Base-by-base conservation (phyloP, 1,140 invertebrate species). In the Mamestra configurata region DNA sequence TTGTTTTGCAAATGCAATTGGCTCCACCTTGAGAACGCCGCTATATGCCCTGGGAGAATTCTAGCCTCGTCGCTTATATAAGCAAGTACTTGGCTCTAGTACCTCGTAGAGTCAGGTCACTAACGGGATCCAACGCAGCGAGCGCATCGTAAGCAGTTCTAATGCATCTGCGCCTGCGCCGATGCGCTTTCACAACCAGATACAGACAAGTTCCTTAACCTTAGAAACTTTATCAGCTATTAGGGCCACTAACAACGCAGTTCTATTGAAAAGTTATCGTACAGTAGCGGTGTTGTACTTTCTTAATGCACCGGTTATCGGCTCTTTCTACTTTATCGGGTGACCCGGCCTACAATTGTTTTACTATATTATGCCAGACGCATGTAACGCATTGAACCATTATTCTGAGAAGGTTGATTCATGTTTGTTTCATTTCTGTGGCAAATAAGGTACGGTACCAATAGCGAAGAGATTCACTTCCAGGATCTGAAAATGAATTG, bases 281-380 rank as follows among this genome's bases (percentile, higher is more conserved):
- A 86, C 84, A 87, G 87, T 84, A 87, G 84, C 82, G 18, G 73
- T 71, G 76, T 77, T 84, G 79, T 86, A 84, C 82, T 84, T 89
- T 86, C 85, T 83, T 82, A 89, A 88, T 92, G 89, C 90, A 90
- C 61, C 83, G 72, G 82, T 91, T 91, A 92, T 91, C 89, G 86
- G 10, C 53, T 81, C 75, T 82, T 83, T 71, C 70, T 73, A 82
- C 81, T 57, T 91, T 93, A 92, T 93, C 91, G 85, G 77, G 79
- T 89, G 91, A 92, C 89, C 89, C 82, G 86, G 83, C 79, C 84
- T 84, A 77, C 70, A 76, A 83, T 80, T 83, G 84, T 83, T 79
- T 78, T 22, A 80, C 68, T 35, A 70, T 76, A 71, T 53, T 77
- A 81, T 79, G 43, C 55, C 61, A 49, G n/a, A 43, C 40, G 59